Evolutionary conservation across 2,888 invertebrate genomes (phyloP).

Genomic region (Meandrusa payeni): DNA sequence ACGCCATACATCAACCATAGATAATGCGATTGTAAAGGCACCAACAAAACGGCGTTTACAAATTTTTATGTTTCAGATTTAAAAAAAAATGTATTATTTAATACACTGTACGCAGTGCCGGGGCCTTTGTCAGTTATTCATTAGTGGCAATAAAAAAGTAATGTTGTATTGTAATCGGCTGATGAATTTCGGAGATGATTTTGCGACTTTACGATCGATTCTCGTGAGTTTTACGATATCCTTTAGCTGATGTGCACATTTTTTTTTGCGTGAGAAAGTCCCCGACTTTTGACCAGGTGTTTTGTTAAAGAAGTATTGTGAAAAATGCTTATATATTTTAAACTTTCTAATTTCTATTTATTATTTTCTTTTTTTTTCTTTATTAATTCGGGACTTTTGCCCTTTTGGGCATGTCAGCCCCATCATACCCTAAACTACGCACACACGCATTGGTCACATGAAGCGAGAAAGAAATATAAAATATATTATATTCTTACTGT

Average conservation of each 20-base stretch:
- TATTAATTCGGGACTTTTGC: too few species aligned
- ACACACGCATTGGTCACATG: too few species aligned
- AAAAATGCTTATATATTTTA: too few species aligned
- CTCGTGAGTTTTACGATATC: constrained; percentile 55
- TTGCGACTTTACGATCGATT: constrained; percentile 72
- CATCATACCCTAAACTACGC: too few species aligned
- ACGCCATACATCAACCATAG: constrained; percentile 54
- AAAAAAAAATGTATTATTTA: constrained; percentile 69
- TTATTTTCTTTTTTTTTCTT: too few species aligned
- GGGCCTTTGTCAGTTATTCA: constrained; percentile 53
- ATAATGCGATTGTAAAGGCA: constrained; percentile 39
- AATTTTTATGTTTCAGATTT: constrained; percentile 69
- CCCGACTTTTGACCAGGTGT: constrained; percentile 17
- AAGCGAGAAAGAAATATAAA: too few species aligned
- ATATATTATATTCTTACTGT: too few species aligned
- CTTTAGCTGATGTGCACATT: constrained; percentile 48
- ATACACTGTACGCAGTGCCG: constrained; percentile 48
- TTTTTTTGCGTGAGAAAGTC: constrained; percentile 61
- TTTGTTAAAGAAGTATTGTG: too few species aligned
- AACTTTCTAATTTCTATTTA: too few species aligned
- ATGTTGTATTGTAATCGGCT: constrained; percentile 68
- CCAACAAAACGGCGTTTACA: constrained; percentile 60
- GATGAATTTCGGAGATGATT: constrained; percentile 72
- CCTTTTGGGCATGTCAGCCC: too few species aligned
- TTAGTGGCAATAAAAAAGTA: constrained; percentile 74